Percentiles rank a stretch among this genome's conserved stretches.
Evolutionary conservation across 2,113 vertebrate species (phyloP).

Genomic region (Epinephelus fuscoguttatus): DNA sequence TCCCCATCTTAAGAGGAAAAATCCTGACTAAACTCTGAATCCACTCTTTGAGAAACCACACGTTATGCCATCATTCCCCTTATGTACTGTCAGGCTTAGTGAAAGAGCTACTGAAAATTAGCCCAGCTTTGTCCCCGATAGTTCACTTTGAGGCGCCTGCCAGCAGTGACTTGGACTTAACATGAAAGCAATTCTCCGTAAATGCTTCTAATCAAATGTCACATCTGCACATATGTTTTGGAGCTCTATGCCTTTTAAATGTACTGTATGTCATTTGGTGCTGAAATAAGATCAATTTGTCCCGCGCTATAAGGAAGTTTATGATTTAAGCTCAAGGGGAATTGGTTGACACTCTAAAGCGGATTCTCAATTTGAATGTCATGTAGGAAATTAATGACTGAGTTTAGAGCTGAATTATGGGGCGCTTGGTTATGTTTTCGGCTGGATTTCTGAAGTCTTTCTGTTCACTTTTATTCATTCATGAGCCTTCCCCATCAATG

Average conservation of each 20-base stretch:
- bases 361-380: slow-evolving; percentile 64
- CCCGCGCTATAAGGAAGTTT: slow-evolving; percentile 47
- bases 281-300: slow-evolving; percentile 73
- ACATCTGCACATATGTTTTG: slow-evolving; percentile 64
- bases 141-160: slow-evolving; percentile 51
- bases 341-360: slow-evolving; percentile 51
- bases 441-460: slow-evolving; percentile 39
- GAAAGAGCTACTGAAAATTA: slow-evolving; percentile 73
- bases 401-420: slow-evolving; percentile 61
- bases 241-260: slow-evolving; percentile 50
- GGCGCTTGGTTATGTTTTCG: slow-evolving; percentile 33
- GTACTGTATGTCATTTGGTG: slow-evolving; percentile 50
- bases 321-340: slow-evolving; percentile 60
- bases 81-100: slow-evolving; percentile 59
- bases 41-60: slow-evolving; percentile 69
- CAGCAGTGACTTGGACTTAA: slow-evolving; percentile 54
- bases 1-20: slow-evolving; percentile 71
- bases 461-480: slow-evolving; percentile 36
- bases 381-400: slow-evolving; percentile 56
- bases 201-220: slow-evolving; percentile 68
- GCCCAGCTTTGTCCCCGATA: slow-evolving; percentile 42
- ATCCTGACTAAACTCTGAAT: slow-evolving; percentile 70
- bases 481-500: slow-evolving; percentile 6
- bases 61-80: slow-evolving; percentile 65
- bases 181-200: slow-evolving; percentile 57